These are phyloP conservation scores for Amphipoea oculea DNA, from an alignment of 2,888 invertebrate genomes.

Conservation along the genomic window DNA sequence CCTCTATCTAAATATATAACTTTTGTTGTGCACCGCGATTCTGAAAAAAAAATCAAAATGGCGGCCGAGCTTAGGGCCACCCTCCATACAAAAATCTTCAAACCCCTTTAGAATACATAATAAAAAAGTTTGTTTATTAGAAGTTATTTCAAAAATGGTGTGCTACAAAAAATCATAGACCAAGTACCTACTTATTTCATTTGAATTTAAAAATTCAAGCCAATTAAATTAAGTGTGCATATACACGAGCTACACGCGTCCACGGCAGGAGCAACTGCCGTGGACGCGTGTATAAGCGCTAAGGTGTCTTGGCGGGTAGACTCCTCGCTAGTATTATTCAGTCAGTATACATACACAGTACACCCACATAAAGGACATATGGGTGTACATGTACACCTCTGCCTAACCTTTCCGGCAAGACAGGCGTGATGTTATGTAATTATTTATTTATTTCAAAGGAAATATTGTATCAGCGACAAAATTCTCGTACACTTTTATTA, in stretches of 20 bases:
- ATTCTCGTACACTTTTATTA: not conserved
- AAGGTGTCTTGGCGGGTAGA: not conserved
- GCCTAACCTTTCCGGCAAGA: not conserved
- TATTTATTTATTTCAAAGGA: not conserved
- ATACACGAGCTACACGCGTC: not conserved
- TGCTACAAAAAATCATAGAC: too few species aligned
- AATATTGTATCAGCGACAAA: not conserved
- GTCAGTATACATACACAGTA: too few species aligned
- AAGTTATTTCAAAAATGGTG: not conserved
- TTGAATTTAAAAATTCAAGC: not conserved
- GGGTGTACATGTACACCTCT: too few species aligned
- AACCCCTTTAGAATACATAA: not conserved
- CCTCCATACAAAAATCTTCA: too few species aligned
- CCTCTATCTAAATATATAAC: too few species aligned
- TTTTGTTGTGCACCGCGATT: too few species aligned
- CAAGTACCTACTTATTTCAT: not conserved
- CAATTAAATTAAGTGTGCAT: not conserved
- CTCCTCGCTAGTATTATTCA: not conserved
- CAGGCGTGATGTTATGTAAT: not conserved
- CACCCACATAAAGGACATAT: too few species aligned
- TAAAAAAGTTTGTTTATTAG: not conserved
- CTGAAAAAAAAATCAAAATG: too few species aligned
- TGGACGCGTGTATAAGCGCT: not conserved
- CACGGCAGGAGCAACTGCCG: too few species aligned
- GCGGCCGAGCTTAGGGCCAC: too few species aligned